A percentile compares a stretch with the other conserved stretches of the same genome.
phyloP scores from a whole-genome alignment of 2,113 vertebrate species.

The Dromas ardeola region DNA sequence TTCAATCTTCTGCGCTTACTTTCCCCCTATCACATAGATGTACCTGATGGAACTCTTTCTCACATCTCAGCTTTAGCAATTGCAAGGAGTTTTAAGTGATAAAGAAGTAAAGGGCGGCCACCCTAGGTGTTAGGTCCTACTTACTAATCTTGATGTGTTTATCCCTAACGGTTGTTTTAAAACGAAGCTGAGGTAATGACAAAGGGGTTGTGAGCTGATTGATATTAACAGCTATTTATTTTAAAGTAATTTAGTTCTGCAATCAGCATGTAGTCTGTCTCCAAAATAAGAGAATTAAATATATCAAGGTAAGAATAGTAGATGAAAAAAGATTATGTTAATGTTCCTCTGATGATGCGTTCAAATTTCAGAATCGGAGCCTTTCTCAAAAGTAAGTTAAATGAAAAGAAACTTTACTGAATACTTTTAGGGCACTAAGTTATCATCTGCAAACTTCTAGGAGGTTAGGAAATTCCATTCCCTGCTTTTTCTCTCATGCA shows the following conservation, averaged over 20 bases:
- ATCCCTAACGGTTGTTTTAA: background rate
- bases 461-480: background rate
- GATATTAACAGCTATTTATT: background rate
- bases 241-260: background rate
- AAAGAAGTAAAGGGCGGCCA: background rate
- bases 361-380: background rate
- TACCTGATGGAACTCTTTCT: background rate
- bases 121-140: background rate
- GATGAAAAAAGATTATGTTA: background rate
- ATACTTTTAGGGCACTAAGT: background rate
- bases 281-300: background rate
- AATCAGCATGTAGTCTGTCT: background rate
- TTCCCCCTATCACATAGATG: background rate
- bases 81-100: background rate
- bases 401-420: background rate
- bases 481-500: background rate
- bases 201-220: background rate
- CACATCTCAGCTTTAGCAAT: background rate
- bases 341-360: background rate
- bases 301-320: background rate
- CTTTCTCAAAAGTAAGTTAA: background rate
- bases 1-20: background rate
- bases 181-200: background rate
- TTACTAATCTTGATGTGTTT: background rate
- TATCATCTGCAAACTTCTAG: background rate